Conservation (phyloP, 2,797 vertebrate genomes). For the Pangasius larnaudii region DNA sequence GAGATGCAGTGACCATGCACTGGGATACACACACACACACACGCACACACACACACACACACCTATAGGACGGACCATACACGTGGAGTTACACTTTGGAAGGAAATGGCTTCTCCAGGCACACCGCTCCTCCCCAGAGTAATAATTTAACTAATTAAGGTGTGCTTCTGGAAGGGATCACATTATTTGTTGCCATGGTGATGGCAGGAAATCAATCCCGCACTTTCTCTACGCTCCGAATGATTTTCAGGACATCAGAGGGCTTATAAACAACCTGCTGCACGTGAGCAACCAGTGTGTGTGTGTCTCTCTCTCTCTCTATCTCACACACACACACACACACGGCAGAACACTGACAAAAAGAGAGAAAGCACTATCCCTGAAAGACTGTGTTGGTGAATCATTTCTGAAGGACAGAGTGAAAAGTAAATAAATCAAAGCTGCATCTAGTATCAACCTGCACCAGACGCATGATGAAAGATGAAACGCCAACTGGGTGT, state of each 20-base stretch:
- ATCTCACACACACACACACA: constrained; percentile 2
- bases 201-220: constrained; percentile 73
- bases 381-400: constrained; percentile 26
- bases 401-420: constrained; percentile 43
- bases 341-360: constrained; percentile 2
- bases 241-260: constrained; percentile 63
- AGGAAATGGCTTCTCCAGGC: constrained; percentile 39
- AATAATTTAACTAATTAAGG: constrained; percentile 82
- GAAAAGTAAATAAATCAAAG: constrained; percentile 44
- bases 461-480: constrained; percentile 39
- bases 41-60: constrained; percentile 11
- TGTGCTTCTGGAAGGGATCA: constrained; percentile 78
- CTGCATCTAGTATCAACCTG: constrained; percentile 42
- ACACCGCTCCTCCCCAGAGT: constrained; percentile 60
- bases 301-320: background rate
- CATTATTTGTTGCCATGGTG: constrained; percentile 81
- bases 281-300: constrained; percentile 52
- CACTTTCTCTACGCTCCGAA: constrained; percentile 66
- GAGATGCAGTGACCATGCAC: background rate
- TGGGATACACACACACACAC: constrained; percentile 1
- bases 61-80: constrained; percentile 18
- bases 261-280: constrained; percentile 78
- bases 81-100: constrained; percentile 15
- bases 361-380: constrained; percentile 33
- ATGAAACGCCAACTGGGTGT: constrained; percentile 24